Percentiles rank a stretch among this genome's conserved stretches.
These are phyloP conservation scores for Rousettus leschenaultii DNA, from an alignment of 2,113 vertebrate genomes.

Conservation along the genomic window DNA sequence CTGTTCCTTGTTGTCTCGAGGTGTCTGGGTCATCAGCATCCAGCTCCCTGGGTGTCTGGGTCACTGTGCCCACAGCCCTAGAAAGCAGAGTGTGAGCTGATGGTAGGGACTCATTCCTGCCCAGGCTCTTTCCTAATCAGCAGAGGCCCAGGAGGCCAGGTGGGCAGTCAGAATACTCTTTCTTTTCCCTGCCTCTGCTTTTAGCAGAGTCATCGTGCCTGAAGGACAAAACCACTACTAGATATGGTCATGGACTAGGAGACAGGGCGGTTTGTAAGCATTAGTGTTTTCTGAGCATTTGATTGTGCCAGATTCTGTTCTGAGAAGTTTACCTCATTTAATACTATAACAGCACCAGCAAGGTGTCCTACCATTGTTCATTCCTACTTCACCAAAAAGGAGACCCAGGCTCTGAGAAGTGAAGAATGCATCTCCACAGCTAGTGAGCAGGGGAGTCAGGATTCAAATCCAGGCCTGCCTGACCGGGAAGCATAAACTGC, in stretches of 20 bases:
- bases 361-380: neutral
- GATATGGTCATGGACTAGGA: neutral
- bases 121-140: neutral
- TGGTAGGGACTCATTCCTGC: neutral
- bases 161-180: neutral
- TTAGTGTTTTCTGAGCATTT: neutral
- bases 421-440: neutral
- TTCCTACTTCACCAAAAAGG: neutral
- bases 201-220: neutral
- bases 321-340: neutral
- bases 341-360: neutral
- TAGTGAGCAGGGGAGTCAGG: neutral
- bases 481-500: neutral
- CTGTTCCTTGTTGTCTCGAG: neutral
- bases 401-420: neutral
- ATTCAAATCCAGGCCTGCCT: neutral
- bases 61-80: conserved; percentile 15
- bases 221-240: neutral
- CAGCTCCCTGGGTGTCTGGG: neutral
- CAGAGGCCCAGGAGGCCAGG: neutral
- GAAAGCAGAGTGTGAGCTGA: neutral
- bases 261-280: neutral
- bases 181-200: neutral
- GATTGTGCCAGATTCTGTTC: neutral
- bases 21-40: neutral